Base-by-base conservation (phyloP, 30 jellyfish, hydroid and myxozoan genomes). In the Aurelia coerulea region DNA sequence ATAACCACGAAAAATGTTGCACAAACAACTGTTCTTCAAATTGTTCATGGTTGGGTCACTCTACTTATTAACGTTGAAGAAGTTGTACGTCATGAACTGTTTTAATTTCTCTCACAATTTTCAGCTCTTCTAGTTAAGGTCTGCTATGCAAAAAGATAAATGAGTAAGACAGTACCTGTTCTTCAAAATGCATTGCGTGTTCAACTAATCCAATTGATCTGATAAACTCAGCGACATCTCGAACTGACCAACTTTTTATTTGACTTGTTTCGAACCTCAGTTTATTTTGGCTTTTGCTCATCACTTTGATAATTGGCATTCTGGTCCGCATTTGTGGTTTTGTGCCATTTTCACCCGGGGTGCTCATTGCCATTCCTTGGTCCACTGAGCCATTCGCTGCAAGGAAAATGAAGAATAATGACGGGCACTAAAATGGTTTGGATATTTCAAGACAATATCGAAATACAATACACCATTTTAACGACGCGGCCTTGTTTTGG, bases 181-280 rank as follows among this genome's bases (percentile, higher is more conserved):
- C 99, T 74, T 89, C 91, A 78, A 95, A 95, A 71, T 85, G 73
- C 71, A 79, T 33, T 3, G 96, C 97, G 59, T 87, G 92, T 6
- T 95, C 97, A 46, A 78, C 95, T 14, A 76, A 74, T 2, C 99
- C 97, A 42, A 95, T 88, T 65, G 88, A 62, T 53, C 85, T 59
- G 17, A 95, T 74, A 63, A 89, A 95, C 53, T 95, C 88, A 17
- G 89, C 90, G 50, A 95, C 99, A 39, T 95, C 99, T 12, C 92
- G 75, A 10, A 79, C 91, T 2, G 97, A 17, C 99, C 99, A 95
- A 31, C 89, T 68, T 23, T 83, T 71, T 6, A 90, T 97, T 62
- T 76, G 88, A 71, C 98, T 92, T 17, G 90, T 49, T 62, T 75
- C 86, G 23, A 50, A 60, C 59, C 64, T 76, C 29, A 53, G 73